Base-by-base conservation (phyloP, 2,888 invertebrate species). In the Coelinius sp. region DNA sequence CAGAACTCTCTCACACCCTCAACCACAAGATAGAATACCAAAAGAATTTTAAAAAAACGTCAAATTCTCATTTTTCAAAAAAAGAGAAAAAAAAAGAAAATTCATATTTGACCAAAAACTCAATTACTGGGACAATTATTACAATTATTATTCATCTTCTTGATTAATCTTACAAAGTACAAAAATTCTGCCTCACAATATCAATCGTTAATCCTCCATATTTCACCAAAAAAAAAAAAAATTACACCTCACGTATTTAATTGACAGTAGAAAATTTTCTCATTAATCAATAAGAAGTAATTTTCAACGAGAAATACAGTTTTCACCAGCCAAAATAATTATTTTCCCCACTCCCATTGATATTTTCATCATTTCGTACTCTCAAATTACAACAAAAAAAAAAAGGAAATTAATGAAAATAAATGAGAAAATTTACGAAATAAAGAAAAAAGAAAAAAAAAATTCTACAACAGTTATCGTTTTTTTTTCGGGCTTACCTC, bases 281-380 rank as follows among this genome's bases (percentile, higher is more conserved):
- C 49, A 62, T 67, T 62, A 69, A 73, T 68, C 69, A 27, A 63
- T 49, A 56, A 44, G 63, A 74, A 74, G 75, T 77, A 75, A 73
- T 63, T 73, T 77, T 77, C 73, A 71, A 72, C 73, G 71, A 66
- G 75, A 76, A 75, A 76, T 76, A 77, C 75, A 76, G 75, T 77
- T 74, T 17, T 75, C 74, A 77, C 71, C 71, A 71, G 78, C 80
- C 31, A 82, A 84, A 85, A 80, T 81, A 86, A 86, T 86, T 84
- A 85, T 86, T 81, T 85, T 86, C 84, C 84, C 82, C 83, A 84
- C 83, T 84, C 82, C 82, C 82, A 79, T 85, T n/a, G n/a, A n/a
- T n/a, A n/a, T n/a, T n/a, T n/a, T n/a, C 80, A 86, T 24, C 53
- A 53, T 53, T 52, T 52, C 52, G 20, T 53, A n/a, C 12, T 27